Evolutionary conservation across 2,888 invertebrate species (phyloP).

Genomic region (Cheilosia scutellata): DNA sequence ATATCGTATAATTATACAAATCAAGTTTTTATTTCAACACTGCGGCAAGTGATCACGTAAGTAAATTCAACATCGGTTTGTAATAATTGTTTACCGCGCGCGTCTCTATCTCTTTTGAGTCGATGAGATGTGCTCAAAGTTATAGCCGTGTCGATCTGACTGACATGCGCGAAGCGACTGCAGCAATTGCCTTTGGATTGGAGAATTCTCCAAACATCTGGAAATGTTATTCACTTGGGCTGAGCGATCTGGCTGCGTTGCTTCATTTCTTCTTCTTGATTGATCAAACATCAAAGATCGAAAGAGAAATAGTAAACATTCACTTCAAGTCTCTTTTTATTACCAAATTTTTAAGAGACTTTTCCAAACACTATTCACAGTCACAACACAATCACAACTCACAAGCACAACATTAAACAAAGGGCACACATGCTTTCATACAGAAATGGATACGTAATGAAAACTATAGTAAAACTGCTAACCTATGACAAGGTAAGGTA

Average conservation of each 20-base stretch:
- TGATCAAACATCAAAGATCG: background rate
- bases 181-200: slow-evolving; percentile 25
- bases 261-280: background rate
- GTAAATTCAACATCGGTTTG: slow-evolving; percentile 3
- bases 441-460: no score
- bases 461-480: no score
- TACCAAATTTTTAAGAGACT: no score
- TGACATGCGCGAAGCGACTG: slow-evolving; percentile 80
- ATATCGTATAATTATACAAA: background rate
- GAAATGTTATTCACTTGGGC: slow-evolving; percentile 34
- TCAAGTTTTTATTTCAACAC: slow-evolving; percentile 26
- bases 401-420: no score
- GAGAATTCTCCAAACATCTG: slow-evolving; percentile 47
- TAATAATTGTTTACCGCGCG: slow-evolving; percentile 32
- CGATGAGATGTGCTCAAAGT: slow-evolving; percentile 79
- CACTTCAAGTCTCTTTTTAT: no score
- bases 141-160: slow-evolving; percentile 79
- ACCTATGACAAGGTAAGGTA: no score
- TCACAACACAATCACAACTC: no score
- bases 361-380: no score
- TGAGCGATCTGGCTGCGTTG: background rate
- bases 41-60: background rate
- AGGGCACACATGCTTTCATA: no score
- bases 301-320: no score
- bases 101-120: slow-evolving; percentile 78